A percentile compares a stretch with the other conserved stretches of the same genome.
These are phyloP conservation scores for Seira musarum DNA, from an alignment of 2,888 invertebrate genomes.

Conservation along the genomic window DNA sequence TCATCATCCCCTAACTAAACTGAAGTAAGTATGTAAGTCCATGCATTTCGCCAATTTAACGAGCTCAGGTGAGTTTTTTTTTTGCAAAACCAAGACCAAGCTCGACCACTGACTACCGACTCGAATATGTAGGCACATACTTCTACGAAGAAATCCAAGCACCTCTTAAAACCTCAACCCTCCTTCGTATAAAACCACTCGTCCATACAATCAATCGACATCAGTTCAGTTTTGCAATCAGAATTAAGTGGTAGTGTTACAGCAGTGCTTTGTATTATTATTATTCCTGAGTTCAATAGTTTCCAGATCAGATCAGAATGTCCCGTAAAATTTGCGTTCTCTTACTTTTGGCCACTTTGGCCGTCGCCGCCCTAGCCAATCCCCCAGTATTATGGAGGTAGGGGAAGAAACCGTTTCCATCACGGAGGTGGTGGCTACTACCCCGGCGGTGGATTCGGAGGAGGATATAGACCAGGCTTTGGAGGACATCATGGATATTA, in stretches of 20 bases:
- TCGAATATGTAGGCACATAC: no score
- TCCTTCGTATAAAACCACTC: conserved; percentile 58
- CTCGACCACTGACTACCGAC: no score
- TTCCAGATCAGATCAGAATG: neutral
- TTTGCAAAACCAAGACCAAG: conserved; percentile 24
- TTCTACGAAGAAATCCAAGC: no score
- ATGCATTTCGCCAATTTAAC: no score
- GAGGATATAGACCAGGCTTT: conserved; percentile 29
- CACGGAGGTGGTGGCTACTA: conserved; percentile 35
- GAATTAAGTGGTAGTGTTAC: neutral
- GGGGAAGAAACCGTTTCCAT: conserved; percentile 34
- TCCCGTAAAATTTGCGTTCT: conserved; percentile 31
- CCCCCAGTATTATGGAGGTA: conserved; percentile 49
- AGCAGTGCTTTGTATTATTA: neutral
- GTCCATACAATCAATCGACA: conserved; percentile 16
- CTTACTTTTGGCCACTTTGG: conserved; percentile 39
- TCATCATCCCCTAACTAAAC: neutral
- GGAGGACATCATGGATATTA: conserved; percentile 31
- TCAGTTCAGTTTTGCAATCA: conserved; percentile 51
- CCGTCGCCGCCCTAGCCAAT: conserved; percentile 33
- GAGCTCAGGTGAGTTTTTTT: neutral
- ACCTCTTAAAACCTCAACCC: neutral
- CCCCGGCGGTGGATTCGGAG: conserved; percentile 48
- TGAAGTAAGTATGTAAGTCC: no score
- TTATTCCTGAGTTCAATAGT: no score